Base-by-base conservation (phyloP, 2,888 invertebrate genomes). In the Eumerus sabulonum region DNA sequence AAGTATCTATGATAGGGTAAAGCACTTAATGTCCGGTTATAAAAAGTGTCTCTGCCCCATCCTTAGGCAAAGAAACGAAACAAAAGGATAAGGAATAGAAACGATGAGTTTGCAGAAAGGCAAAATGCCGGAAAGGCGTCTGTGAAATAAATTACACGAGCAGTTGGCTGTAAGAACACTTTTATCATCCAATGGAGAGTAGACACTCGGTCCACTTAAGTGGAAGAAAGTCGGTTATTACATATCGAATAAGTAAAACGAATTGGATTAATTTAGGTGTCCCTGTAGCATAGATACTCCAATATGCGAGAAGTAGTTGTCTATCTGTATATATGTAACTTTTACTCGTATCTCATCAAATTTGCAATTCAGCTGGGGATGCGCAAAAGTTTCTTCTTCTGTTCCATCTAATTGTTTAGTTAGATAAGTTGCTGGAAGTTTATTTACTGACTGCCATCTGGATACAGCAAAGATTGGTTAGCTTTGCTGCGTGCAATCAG, bases 391-490 rank as follows among this genome's bases (percentile, higher is more conserved):
- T 67, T 57, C 1, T 42, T 4, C 40, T 18, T 36, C 18, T 56
- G 62, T 56, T 71, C 48, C 56, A 62, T 71, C 62, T 71, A 71
- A 62, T 71, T 62, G 64, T 66, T 56, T 12, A 19, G 47, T 66
- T 56, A 60, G 53, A 54, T 40, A 51, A 54, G 27, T 60, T 71
- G 62, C 54, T 62, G 53, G 54, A 48, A 56, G 54, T 62, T 48
- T 54, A 59, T 62, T 56, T 42, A 45, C 51, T 17, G 16, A 7
- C 18, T 18, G n/a, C n/a, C 9, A 36, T 17, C 17, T 36, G 45
- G 44, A 42, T 12, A 12, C 17, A n/a, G 18, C 5, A 14, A 1
- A 11, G 27, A 1, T 7, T n/a, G 9, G 44, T 17, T 40, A 40
- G 12, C 5, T 11, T n/a, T 40, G 40, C 40, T 36, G 36, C 40